Base-by-base conservation (phyloP, 2,113 vertebrate genomes). In the Rhea americana region DNA sequence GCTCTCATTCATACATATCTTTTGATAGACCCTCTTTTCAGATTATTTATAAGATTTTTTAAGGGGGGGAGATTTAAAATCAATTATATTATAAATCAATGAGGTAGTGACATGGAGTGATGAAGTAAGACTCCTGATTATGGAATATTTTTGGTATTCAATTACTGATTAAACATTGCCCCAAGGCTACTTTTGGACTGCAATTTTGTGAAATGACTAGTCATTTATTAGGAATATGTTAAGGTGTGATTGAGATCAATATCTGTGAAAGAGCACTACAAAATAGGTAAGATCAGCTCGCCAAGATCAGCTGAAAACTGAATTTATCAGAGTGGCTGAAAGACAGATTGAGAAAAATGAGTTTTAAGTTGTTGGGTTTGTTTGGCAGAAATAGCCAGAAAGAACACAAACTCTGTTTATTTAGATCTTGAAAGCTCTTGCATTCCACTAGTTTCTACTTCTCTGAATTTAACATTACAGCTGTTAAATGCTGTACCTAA, bases 1-100 rank as follows among this genome's bases (percentile, higher is more conserved):
- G 2, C 32, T 84, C 30, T 77, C 0, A 0, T 8, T 9, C 15
- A 56, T 11, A 74, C 0, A 0, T 8, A 20, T 43, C 21, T 45
- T 81, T 84, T 71, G 11, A 43, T 61, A 41, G 13, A 55, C 59
- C 6, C 0, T 16, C 2, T 77, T 71, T 77, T 51, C 50, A 48
- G 13, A 37, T 32, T 71, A 35, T 39, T 71, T 79, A 32, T 50
- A 62, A 3, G 2, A 7, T 51, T 74, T 65, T 85, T 70, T 7
- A 1, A 14, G 26, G 53, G 26, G 53, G 16, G 26, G 26, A 51
- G 8, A 32, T 81, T 81, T 65, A 45, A 85, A 75, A 41, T 32
- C 3, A 41, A 13, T 35, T 35, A 53, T 24, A 15, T 17, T 39
- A 11, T 19, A 66, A 58, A 59, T 53, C 22, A 72, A 7, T 41